Conservation (phyloP, 2,113 vertebrate genomes). For the Paramisgurnus dabryanus region DNA sequence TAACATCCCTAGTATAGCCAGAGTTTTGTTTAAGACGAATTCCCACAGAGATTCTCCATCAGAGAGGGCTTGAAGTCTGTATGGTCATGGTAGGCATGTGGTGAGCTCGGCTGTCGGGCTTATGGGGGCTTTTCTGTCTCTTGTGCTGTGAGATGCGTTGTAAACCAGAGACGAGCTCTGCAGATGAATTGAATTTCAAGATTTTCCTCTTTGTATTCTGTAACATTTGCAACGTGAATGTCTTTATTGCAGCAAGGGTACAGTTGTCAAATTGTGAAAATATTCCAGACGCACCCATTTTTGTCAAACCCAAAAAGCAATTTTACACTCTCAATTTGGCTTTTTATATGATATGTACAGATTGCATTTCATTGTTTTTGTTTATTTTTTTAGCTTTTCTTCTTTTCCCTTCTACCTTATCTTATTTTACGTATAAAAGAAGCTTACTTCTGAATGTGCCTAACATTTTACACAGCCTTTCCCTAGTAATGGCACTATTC, state of each 20-base stretch:
- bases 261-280: not conserved
- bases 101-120: slow-evolving; percentile 31
- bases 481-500: not conserved
- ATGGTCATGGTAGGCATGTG: slow-evolving; percentile 36
- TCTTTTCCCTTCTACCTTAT: not conserved
- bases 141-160: slow-evolving; percentile 19
- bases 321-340: not conserved
- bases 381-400: not conserved
- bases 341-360: not conserved
- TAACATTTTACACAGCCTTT: slow-evolving; percentile 13
- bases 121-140: slow-evolving; percentile 18
- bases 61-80: slow-evolving; percentile 23
- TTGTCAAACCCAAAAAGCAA: not conserved
- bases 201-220: not conserved
- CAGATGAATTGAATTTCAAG: slow-evolving; percentile 6
- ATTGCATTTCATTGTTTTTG: not conserved
- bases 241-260: not conserved
- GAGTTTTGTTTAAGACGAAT: slow-evolving; percentile 32
- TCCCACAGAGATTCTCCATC: slow-evolving; percentile 15
- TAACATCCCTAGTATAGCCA: too few species aligned
- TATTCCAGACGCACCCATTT: not conserved
- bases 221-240: not conserved
- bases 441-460: not conserved
- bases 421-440: not conserved
- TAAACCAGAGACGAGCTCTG: not conserved